phyloP scores from a whole-genome alignment of 2,888 invertebrate species.

The Sinohyriopsis cumingii region DNA sequence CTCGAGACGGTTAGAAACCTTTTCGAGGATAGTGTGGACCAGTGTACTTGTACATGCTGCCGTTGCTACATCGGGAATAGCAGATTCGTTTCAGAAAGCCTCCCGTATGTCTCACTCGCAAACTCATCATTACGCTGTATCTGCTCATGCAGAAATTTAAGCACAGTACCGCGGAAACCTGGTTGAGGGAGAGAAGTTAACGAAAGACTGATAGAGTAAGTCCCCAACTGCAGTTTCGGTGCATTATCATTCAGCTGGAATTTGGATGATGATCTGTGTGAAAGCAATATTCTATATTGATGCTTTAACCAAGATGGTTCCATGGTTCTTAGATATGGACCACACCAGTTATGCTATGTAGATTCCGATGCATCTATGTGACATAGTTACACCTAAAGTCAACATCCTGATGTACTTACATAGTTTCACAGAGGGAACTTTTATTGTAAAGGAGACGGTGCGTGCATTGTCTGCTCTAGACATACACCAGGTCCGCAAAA shows the following conservation, averaged over 20 bases:
- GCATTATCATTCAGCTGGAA: not conserved
- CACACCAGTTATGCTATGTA: slow-evolving; percentile 17
- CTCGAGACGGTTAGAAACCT: no score
- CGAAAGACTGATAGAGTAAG: not conserved
- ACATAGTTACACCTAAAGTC: not conserved
- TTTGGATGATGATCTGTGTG: not conserved
- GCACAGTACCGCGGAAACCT: not conserved
- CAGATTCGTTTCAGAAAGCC: no score
- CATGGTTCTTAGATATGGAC: slow-evolving; percentile 17
- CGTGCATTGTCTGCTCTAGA: not conserved
- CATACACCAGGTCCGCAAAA: no score
- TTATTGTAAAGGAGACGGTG: not conserved
- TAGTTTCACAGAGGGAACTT: not conserved
- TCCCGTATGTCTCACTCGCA: no score
- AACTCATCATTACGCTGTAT: no score
- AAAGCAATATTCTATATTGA: not conserved
- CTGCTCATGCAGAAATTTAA: not conserved
- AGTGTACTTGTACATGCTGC: no score
- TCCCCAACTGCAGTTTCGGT: not conserved
- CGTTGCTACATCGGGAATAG: no score
- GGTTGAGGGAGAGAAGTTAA: not conserved
- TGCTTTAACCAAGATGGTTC: slow-evolving; percentile 7
- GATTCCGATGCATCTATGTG: slow-evolving; percentile 5
- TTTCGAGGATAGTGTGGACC: no score
- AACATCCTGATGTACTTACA: not conserved